Evolutionary conservation across 2,797 vertebrate genomes (phyloP).

Genomic region (Oreonectes daqikongensis): DNA sequence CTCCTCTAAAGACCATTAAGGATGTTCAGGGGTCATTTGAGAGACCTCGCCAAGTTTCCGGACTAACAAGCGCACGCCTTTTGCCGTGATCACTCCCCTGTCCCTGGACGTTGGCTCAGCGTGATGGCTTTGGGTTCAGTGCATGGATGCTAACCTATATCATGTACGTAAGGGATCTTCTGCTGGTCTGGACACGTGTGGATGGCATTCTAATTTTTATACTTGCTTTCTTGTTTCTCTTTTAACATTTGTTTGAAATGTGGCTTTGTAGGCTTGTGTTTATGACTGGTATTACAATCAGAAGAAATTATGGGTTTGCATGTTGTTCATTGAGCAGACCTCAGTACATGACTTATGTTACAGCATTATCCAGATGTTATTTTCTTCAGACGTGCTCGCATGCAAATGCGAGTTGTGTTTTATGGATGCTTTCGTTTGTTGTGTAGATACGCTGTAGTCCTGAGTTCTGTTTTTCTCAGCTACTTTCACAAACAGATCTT

Average conservation of each 20-base stretch:
- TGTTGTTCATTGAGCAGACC: not conserved
- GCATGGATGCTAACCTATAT: slow-evolving; percentile 14
- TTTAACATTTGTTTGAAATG: slow-evolving; percentile 2
- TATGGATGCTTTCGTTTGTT: not conserved
- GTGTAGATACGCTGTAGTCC: not conserved
- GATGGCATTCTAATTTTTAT: not conserved
- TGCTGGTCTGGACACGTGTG: slow-evolving; percentile 20
- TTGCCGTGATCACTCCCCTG: not conserved
- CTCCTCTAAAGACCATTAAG: slow-evolving; percentile 36
- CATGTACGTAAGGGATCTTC: slow-evolving; percentile 35
- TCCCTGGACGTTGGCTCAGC: not conserved
- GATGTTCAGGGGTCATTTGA: slow-evolving; percentile 41
- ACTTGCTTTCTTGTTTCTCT: not conserved
- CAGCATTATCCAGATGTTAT: not conserved
- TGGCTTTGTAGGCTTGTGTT: slow-evolving; percentile 19
- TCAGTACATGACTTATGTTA: not conserved
- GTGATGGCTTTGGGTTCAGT: slow-evolving; percentile 9
- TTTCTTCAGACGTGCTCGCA: not conserved
- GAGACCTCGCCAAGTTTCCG: slow-evolving; percentile 23
- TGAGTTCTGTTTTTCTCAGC: too few relatives aligned
- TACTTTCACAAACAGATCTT: too few relatives aligned
- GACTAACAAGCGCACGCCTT: slow-evolving; percentile 20
- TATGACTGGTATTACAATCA: not conserved
- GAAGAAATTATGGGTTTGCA: not conserved
- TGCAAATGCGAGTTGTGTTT: not conserved